phyloP scores from a whole-genome alignment of 2,888 invertebrate species.

The Smittia aterrima region DNA sequence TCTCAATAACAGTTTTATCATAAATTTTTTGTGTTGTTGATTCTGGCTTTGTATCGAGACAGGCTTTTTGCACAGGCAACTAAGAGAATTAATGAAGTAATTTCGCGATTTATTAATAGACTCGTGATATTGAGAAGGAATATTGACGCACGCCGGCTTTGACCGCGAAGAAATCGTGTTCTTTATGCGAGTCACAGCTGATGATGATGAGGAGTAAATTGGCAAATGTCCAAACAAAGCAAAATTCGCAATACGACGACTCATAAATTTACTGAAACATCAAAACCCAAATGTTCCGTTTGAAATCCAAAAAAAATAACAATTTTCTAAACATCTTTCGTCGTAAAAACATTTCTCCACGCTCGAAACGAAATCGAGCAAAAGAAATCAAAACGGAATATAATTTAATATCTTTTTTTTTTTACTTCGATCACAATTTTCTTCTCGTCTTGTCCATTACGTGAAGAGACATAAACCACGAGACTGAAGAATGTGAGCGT shows the following conservation, averaged over 20 bases:
- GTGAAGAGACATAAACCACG: slow-evolving; percentile 15
- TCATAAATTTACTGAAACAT: background rate
- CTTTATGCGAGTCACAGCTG: background rate
- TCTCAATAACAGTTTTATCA: slow-evolving; percentile 6
- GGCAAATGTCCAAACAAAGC: slow-evolving; percentile 2
- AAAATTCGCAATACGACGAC: background rate
- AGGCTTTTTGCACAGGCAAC: background rate
- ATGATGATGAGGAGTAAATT: background rate
- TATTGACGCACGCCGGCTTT: background rate
- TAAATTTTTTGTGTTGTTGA: background rate
- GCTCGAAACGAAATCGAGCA: slow-evolving; percentile 20
- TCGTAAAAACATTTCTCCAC: background rate
- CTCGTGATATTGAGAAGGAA: background rate
- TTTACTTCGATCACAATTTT: background rate
- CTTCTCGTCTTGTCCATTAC: background rate
- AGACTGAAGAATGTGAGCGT: background rate
- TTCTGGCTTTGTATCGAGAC: background rate
- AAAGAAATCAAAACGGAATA: slow-evolving; percentile 19
- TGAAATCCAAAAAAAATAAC: background rate
- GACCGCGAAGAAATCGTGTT: slow-evolving; percentile 7
- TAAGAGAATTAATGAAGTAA: background rate
- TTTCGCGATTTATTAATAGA: background rate
- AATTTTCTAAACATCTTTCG: background rate
- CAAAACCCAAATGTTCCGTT: slow-evolving; percentile 6
- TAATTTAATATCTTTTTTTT: background rate